Evolutionary conservation across 2,113 vertebrate species (phyloP), one percentile per base, ranked within the genome.

Genomic region (Solenodon paradoxus): DNA sequence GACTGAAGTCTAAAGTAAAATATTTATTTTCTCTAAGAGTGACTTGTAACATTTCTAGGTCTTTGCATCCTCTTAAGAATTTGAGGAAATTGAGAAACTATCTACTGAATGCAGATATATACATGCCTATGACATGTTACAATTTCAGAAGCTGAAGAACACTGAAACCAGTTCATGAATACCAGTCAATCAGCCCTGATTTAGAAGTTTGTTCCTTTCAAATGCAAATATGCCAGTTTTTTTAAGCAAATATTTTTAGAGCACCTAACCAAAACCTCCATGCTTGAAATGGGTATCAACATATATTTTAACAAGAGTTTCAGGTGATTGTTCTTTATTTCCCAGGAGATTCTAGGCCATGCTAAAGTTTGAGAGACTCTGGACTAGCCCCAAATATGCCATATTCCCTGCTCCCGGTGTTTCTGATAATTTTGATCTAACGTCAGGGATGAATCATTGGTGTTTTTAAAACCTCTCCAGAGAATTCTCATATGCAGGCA

Each of bases 191-290:
- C 53, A 87, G 32, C 40, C 35, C 24, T 66, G 11, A 80, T 80
- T 66, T 55, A 80, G 64, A 95, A 80, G 38, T 17, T 49, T 86
- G 55, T 92, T 92, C 57, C 92, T 91, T 88, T 84, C 69, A 74
- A 89, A 85, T 64, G 57, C 20, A 81, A 55, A 80, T 69, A 51
- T 84, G 45, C 64, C 59, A 63, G 45, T 71, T 16, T 82, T 78
- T 51, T 79, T 83, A 28, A 75, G 64, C 68, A 94, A 88, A 91
- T 82, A 83, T 94, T 90, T 94, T 74, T 59, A 66, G 51, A 92
- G 64, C 47, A 71, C 53, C 40, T 91, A 22, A 35, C 26, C 77
- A 69, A 79, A 77, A 63, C 19, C 32, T 51, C 17, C 35, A 7
- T 51, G 38, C 57, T 51, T 68, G 83, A 32, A 16, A 32, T n/a